Conservation (phyloP, 2,113 vertebrate species). For the Sitta europaea region DNA sequence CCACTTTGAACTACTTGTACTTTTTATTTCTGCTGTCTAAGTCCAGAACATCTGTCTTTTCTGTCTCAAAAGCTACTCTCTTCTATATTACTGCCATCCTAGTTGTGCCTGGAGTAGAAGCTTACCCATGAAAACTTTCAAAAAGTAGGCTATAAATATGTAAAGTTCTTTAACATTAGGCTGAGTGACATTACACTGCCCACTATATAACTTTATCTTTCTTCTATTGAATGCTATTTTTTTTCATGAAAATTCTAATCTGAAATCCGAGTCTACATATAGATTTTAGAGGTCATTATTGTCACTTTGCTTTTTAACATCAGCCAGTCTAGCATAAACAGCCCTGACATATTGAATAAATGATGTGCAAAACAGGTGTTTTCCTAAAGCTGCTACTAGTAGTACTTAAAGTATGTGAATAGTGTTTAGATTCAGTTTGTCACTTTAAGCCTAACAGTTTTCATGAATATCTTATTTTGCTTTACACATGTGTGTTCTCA, state of each 20-base stretch:
- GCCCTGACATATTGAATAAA: not conserved
- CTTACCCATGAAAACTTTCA: not conserved
- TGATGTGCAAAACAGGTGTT: not conserved
- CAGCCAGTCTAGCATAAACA: not conserved
- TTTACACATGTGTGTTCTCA: not conserved
- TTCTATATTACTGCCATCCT: not conserved
- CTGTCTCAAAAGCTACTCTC: not conserved
- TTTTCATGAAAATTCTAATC: not conserved
- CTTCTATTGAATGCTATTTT: not conserved
- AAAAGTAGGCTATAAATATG: not conserved
- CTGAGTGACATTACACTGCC: not conserved
- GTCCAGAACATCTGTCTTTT: not conserved
- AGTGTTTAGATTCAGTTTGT: not conserved
- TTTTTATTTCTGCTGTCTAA: not conserved
- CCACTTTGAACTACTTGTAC: not conserved
- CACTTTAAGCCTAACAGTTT: not conserved
- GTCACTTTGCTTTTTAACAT: not conserved
- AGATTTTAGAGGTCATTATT: not conserved
- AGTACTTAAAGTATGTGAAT: not conserved
- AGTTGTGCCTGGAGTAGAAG: not conserved
- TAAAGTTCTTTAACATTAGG: not conserved
- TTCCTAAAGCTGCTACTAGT: not conserved
- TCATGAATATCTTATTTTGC: not conserved
- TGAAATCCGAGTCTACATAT: not conserved
- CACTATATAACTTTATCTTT: not conserved